phyloP scores from a whole-genome alignment of 2,113 vertebrate genomes.

The Cairina moschata region DNA sequence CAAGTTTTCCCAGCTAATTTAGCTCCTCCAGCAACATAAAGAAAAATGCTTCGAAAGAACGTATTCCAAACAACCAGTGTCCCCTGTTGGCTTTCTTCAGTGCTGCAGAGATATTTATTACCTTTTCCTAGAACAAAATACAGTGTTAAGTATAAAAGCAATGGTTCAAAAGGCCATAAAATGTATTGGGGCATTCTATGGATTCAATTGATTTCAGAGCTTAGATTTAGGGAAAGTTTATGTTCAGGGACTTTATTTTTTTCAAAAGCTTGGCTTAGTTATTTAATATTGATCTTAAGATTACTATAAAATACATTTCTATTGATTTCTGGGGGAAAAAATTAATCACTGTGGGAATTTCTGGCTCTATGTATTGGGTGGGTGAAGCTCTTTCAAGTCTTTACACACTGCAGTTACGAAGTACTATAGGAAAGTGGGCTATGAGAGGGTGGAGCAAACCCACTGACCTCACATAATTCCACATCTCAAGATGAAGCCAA shows the following conservation, averaged over 20 bases:
- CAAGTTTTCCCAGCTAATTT: slow-evolving; percentile 63
- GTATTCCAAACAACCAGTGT: neutral
- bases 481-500: neutral
- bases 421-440: neutral
- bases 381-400: neutral
- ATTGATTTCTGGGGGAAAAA: slow-evolving; percentile 68
- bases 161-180: slow-evolving; percentile 56
- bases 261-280: slow-evolving; percentile 46
- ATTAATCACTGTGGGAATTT: slow-evolving; percentile 28
- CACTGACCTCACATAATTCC: accelerated
- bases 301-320: slow-evolving; percentile 58
- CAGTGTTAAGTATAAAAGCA: slow-evolving; percentile 58
- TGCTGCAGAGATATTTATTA: slow-evolving; percentile 53
- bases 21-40: slow-evolving; percentile 17
- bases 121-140: slow-evolving; percentile 38
- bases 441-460: neutral
- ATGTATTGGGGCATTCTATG: slow-evolving; percentile 24
- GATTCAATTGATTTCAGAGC: slow-evolving; percentile 65
- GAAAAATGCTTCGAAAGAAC: slow-evolving; percentile 36
- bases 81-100: slow-evolving; percentile 46
- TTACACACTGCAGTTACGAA: neutral
- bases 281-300: slow-evolving; percentile 75
- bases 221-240: slow-evolving; percentile 69
- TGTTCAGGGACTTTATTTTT: slow-evolving; percentile 33
- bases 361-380: neutral